Evolutionary conservation across 2,797 vertebrate genomes (phyloP), one percentile per base, ranked within the genome.

Genomic region (Ceryle rudis): DNA sequence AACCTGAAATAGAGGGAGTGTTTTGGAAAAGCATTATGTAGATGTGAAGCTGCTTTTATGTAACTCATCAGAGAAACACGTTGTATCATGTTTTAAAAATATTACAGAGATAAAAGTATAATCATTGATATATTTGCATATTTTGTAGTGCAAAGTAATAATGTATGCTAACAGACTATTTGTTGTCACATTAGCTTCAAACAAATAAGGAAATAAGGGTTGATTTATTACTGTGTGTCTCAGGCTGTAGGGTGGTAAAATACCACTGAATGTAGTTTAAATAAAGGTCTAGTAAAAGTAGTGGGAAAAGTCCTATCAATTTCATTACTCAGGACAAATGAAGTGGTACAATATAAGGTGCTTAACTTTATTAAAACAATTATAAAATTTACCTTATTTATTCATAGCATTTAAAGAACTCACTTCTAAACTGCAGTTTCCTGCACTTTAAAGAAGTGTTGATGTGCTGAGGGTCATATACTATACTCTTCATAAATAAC

Each of bases 31-130:
- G 70, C 33, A 77, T 64, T 91, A 93, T 70, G 82, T 10, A 94
- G 80, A 95, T 91, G 51, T 54, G 19, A 86, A 91, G 47, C 39
- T 86, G 51, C 90, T 96, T 95, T 96, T 79, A 91, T 88, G 65
- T 78, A 90, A 72, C 52, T 70, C 42, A 86, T 75, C 49, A 14
- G 67, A 73, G 77, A 84, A 91, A 86, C 87, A 86, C 3, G 73
- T 55, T 70, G 35, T 41, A 75, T 81, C 75, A 42, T 44, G 91
- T 58, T 91, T 85, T 86, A 86, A 75, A 86, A 95, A 79, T 89
- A 89, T 52, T 64, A 89, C 0, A 60, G 20, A 94, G 89, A 90
- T 88, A 95, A 86, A 92, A 95, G 75, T 58, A 77, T 64, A 72
- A 86, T 86, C 86, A 86, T 7, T 79, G 41, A 81, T 88, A 44